Conservation (phyloP, 92 coral and sea anemone genomes). For the Heteractis magnifica region DNA sequence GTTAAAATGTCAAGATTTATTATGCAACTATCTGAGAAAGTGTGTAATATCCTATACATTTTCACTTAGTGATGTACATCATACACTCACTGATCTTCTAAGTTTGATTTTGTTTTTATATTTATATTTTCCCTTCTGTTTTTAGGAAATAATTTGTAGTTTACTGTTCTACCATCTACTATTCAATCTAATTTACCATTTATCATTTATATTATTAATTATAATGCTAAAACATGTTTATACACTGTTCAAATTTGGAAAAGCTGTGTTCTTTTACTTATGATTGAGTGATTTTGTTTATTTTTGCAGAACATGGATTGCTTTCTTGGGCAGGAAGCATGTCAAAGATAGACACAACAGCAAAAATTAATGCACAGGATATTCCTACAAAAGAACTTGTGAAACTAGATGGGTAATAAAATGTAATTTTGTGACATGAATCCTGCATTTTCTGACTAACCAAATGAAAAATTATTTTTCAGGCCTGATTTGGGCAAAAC, state of each 20-base stretch:
- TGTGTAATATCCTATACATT: too few relatives aligned
- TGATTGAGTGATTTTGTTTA: not conserved
- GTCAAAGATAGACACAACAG: not conserved
- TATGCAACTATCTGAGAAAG: too few relatives aligned
- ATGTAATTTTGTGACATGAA: not conserved
- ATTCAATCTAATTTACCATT: not conserved
- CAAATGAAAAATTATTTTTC: not conserved
- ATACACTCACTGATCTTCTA: too few relatives aligned
- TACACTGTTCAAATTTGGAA: too few relatives aligned
- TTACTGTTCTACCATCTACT: too few relatives aligned
- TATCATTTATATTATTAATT: not conserved
- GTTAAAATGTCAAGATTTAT: too few relatives aligned
- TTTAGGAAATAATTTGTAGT: too few relatives aligned
- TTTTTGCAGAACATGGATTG: not conserved
- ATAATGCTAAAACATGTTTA: not conserved
- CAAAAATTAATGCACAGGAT: constrained; percentile 5
- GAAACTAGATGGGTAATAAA: constrained; percentile 4
- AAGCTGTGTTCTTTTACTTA: too few relatives aligned
- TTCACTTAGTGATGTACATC: too few relatives aligned
- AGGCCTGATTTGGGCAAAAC: constrained; percentile 40
- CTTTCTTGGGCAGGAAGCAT: constrained; percentile 6
- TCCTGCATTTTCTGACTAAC: too few relatives aligned
- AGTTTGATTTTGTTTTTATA: too few relatives aligned
- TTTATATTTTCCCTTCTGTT: too few relatives aligned
- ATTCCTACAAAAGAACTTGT: constrained; percentile 10